Percentiles rank a stretch among this genome's conserved stretches.
Evolutionary conservation across 2,888 invertebrate genomes (phyloP).

Genomic region (Apotomis turbidana): DNA sequence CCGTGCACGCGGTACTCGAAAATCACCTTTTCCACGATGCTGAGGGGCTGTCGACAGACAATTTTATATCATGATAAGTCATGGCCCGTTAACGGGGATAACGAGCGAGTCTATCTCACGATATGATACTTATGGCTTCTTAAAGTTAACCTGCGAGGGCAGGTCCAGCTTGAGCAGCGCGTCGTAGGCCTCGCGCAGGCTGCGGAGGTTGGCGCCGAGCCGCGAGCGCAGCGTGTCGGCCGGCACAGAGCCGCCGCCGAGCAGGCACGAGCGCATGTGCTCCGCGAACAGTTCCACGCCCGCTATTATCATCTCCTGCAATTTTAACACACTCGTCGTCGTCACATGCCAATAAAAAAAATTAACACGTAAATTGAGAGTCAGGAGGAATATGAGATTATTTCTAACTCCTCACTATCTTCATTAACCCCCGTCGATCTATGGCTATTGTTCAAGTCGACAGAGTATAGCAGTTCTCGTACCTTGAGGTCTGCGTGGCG

Average conservation of each 20-base stretch:
- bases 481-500: conserved; percentile 92
- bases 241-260: conserved; percentile 84
- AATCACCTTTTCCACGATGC: conserved; percentile 92
- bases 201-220: conserved; percentile 87
- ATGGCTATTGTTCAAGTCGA: too few species aligned
- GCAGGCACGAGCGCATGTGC: conserved; percentile 88
- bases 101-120: too few species aligned
- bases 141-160: conserved; percentile 86
- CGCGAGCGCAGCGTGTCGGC: conserved; percentile 82
- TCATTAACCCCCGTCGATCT: too few species aligned
- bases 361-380: too few species aligned
- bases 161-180: conserved; percentile 92
- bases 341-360: too few species aligned
- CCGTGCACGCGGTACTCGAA: conserved; percentile 95
- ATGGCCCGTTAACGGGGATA: too few species aligned
- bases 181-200: conserved; percentile 90
- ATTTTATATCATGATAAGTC: background rate
- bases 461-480: conserved; percentile 22
- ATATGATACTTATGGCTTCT: too few species aligned
- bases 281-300: conserved; percentile 90
- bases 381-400: too few species aligned
- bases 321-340: background rate
- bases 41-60: conserved; percentile 84
- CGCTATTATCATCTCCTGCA: conserved; percentile 90
- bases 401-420: too few species aligned